Conservation (phyloP, 2,113 vertebrate genomes). For the Pelecanus crispus region DNA sequence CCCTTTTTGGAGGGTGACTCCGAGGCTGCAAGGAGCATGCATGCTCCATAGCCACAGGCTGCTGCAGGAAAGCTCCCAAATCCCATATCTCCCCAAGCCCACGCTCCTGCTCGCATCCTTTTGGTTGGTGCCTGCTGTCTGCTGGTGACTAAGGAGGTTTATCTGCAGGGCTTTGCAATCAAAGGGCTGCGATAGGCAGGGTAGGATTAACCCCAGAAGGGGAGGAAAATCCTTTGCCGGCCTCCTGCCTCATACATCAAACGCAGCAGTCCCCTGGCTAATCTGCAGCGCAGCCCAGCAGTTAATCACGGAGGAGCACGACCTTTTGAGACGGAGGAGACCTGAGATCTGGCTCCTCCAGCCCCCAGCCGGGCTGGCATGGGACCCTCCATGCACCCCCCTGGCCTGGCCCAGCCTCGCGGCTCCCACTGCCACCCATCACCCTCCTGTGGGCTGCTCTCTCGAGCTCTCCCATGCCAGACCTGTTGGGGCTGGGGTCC, state of each 20-base stretch:
- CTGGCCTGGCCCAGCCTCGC: background rate
- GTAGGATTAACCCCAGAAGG: slow-evolving; percentile 65
- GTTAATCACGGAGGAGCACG: background rate
- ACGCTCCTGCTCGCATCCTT: background rate
- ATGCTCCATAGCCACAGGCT: rapidly evolving
- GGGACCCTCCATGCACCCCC: background rate
- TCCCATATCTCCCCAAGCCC: background rate
- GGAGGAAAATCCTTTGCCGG: slow-evolving; percentile 52
- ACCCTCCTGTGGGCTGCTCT: background rate
- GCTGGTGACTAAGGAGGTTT: slow-evolving; percentile 47
- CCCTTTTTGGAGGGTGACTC: background rate
- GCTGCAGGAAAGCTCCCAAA: background rate
- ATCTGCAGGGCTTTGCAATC: slow-evolving; percentile 73
- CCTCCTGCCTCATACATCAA: slow-evolving; percentile 57
- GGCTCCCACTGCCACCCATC: background rate
- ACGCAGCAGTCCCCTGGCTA: background rate
- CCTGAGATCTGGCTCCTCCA: background rate
- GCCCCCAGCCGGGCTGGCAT: rapidly evolving
- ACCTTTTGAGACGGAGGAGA: background rate
- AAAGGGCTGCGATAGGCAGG: slow-evolving; percentile 68
- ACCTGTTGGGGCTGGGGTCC: rapidly evolving
- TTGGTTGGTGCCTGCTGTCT: slow-evolving; percentile 6
- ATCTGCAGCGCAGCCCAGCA: background rate
- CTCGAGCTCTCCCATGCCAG: rapidly evolving
- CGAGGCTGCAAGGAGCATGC: background rate